Base-by-base conservation (phyloP, 1,140 invertebrate genomes). In the Eubasilissa regina region DNA sequence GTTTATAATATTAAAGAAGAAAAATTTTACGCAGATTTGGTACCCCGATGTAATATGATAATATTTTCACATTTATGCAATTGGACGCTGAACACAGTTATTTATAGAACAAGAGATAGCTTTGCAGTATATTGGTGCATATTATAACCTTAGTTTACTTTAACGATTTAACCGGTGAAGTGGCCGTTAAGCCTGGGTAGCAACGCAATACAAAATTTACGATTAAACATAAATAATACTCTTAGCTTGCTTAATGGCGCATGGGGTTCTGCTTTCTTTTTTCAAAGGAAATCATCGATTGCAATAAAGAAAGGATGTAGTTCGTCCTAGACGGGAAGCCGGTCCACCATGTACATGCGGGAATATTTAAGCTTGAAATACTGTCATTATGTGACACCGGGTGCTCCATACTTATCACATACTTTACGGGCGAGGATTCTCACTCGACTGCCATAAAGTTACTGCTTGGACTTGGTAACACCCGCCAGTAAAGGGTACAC, bases 301-400 rank as follows among this genome's bases (percentile, higher is more conserved):
- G 47, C 56, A 25, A 48, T 76, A 75, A 45, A 55, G 73, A 45
- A 75, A 25, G 55, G 25, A 58, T 19, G 55, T 58, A 55, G 53
- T 75, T 58, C 12, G 35, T 53, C 55, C 19, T 21, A 53, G 47
- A 17, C n/a, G 51, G 47, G 47, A 73, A 72, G 45, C 17, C 43
- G 66, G 66, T 15, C 43, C 47, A 51, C 43, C 25, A 10, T n/a
- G 62, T 43, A 17, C 25, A 15, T 15, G 66, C 45, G 66, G 66
- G 47, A 51, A 77, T 74, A 77, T 82, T 82, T 79, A 82, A 82
- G 80, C 80, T 74, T 82, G 80, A 82, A 77, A 82, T 82, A 82
- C 74, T 79, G 80, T 79, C 80, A 82, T 66, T 79, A 79, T 82
- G 77, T 82, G 80, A 82, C 80, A 79, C 68, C 51, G 68, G 75